Conservation (phyloP, 2,113 vertebrate genomes). For the Hiodon alosoides region DNA sequence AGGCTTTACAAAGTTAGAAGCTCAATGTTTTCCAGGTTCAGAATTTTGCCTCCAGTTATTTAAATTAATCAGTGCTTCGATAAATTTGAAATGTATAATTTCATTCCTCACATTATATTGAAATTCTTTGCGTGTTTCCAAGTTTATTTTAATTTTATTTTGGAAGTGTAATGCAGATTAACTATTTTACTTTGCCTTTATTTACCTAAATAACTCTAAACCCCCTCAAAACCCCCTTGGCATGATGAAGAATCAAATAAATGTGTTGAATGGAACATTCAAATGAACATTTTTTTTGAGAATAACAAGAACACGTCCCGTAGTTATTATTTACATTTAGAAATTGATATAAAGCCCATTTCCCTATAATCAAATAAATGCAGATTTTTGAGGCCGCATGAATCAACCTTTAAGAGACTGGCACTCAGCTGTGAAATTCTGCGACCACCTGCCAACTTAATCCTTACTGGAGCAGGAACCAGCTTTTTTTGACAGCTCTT, state of each 20-base stretch:
- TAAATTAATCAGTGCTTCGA: conserved; percentile 10
- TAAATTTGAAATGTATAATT: background rate
- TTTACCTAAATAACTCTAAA: too few relatives aligned
- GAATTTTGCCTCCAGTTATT: conserved; percentile 7
- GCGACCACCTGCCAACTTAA: conserved; percentile 17
- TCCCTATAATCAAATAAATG: conserved; percentile 13
- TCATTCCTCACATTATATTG: background rate
- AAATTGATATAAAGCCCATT: background rate
- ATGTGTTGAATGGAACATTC: background rate
- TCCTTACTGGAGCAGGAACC: conserved; percentile 8
- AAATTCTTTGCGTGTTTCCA: too few relatives aligned
- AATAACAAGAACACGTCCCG: background rate
- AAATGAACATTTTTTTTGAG: background rate
- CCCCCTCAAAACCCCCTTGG: too few relatives aligned
- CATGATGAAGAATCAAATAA: background rate
- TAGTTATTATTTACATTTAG: conserved; percentile 1
- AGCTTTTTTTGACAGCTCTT: conserved; percentile 18
- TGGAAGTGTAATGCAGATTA: too few relatives aligned
- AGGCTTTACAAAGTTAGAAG: conserved; percentile 3
- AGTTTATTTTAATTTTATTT: too few relatives aligned
- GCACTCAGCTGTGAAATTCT: conserved; percentile 17
- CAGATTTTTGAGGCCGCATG: background rate
- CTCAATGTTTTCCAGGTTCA: conserved; percentile 6
- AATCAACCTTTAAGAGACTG: conserved; percentile 18
- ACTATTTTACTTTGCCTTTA: too few relatives aligned